A percentile compares a stretch with the other conserved stretches of the same genome.
Evolutionary conservation across 2,797 vertebrate species (phyloP).

Genomic region (Agapornis canus): DNA sequence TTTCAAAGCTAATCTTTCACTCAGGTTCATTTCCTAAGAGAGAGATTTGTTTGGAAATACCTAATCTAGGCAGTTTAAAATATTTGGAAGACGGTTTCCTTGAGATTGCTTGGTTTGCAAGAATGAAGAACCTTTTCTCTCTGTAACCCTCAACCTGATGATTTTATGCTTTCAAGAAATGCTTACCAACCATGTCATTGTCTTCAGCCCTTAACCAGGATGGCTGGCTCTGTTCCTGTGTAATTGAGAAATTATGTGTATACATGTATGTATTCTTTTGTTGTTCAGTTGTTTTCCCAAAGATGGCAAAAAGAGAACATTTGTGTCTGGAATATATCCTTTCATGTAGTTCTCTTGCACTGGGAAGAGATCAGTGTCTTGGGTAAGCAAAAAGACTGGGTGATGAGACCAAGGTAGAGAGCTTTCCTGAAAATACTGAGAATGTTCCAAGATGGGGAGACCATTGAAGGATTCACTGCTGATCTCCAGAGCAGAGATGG

Average conservation of each 20-base stretch:
- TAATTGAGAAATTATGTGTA: neutral
- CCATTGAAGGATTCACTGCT: neutral
- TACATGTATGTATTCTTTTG: neutral
- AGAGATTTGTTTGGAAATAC: neutral
- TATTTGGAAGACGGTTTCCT: neutral
- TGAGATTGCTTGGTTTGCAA: neutral
- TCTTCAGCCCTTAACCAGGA: neutral
- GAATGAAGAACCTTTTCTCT: neutral
- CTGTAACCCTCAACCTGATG: fast-evolving
- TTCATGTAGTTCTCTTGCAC: neutral
- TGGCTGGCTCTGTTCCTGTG: neutral
- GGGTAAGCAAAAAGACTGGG: neutral
- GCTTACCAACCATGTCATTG: neutral
- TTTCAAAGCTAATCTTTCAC: neutral
- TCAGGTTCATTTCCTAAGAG: neutral
- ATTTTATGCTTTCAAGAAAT: neutral
- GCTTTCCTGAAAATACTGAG: neutral
- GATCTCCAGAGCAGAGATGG: neutral
- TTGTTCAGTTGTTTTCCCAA: neutral
- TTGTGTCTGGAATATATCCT: neutral
- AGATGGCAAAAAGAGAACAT: neutral
- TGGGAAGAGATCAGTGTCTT: neutral
- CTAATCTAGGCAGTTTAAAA: neutral
- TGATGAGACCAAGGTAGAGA: neutral
- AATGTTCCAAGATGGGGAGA: neutral